Evolutionary conservation across 1,140 invertebrate genomes (phyloP), one percentile per base, ranked within the genome.

Genomic region (Aphidius gifuensis): DNA sequence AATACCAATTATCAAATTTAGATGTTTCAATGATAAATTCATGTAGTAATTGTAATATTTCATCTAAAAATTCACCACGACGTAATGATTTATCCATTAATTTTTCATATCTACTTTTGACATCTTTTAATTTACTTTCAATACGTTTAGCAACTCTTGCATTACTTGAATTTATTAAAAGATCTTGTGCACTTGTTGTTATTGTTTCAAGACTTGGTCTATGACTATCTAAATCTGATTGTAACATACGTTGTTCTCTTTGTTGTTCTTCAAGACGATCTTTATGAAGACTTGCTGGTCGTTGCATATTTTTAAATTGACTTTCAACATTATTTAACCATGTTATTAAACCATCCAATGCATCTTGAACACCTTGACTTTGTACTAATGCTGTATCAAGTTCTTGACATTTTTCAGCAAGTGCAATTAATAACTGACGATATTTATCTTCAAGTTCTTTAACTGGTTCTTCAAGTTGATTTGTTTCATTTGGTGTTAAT

Each of bases 281-380:
- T 66, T 92, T 90, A 64, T 92, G 89, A 2, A 98, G 81, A 62
- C 92, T 95, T 1, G 93, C 92, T 7, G 93, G 93, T 67, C 91
- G 87, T 66, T 86, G 84, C 65, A 89, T 86, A 32, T 85, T 86
- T 86, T 93, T 94, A 74, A 92, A 88, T 69, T 90, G 87, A 66
- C 85, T 88, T 73, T 97, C 94, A 7, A 90, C 89, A 66, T 90
- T 87, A 63, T 89, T 90, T 43, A 97, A 80, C 94, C 94, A 97
- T 51, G 83, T 78, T 5, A 92, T 86, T 7, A 97, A 84, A 57
- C 90, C 86, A 70, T 97, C 93, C 1, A 97, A 82, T 7, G 93
- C 92, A 76, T 96, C 93, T 75, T 96, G 92, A 9, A 97, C 89
- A n/a, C 92, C 94, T 80, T 97, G 94, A 58, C 92, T 94, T 76